Evolutionary conservation across 2,888 invertebrate genomes (phyloP).

Genomic region (Caprella mutica): DNA sequence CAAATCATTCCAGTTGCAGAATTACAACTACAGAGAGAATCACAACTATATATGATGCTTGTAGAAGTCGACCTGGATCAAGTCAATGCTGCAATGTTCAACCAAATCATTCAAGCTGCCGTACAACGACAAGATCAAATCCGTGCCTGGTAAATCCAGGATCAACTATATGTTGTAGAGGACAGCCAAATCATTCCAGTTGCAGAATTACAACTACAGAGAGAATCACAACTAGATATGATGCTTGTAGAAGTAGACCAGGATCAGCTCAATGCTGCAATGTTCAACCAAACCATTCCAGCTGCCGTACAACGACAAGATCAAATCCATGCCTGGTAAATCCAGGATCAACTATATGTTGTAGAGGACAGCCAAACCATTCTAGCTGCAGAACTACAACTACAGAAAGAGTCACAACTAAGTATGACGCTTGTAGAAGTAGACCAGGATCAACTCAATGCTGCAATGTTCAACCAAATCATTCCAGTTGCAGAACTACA

Average conservation of each 20-base stretch:
- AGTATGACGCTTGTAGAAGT: too few species aligned
- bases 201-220: conserved; percentile 10
- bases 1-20: neutral
- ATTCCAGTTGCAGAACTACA: too few species aligned
- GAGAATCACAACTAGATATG: neutral
- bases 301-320: conserved; percentile 4
- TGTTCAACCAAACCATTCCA: conserved; percentile 2
- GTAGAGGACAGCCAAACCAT: conserved; percentile 8
- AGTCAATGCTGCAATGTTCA: too few species aligned
- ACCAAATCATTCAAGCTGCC: too few species aligned
- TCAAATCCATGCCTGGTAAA: conserved; percentile 9
- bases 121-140: neutral
- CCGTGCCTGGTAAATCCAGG: neutral
- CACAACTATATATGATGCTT: too few species aligned
- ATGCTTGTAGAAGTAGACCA: conserved; percentile 7
- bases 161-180: neutral
- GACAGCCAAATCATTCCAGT: conserved; percentile 40
- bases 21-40: too few species aligned
- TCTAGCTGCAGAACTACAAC: too few species aligned
- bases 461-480: too few species aligned
- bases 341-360: conserved; percentile 19
- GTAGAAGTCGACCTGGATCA: too few species aligned
- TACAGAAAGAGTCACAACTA: too few species aligned
- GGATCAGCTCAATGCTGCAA: conserved; percentile 13
- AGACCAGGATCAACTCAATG: too few species aligned